Conservation (phyloP, 1,140 invertebrate species). For the Rhopalosiphum padi region DNA sequence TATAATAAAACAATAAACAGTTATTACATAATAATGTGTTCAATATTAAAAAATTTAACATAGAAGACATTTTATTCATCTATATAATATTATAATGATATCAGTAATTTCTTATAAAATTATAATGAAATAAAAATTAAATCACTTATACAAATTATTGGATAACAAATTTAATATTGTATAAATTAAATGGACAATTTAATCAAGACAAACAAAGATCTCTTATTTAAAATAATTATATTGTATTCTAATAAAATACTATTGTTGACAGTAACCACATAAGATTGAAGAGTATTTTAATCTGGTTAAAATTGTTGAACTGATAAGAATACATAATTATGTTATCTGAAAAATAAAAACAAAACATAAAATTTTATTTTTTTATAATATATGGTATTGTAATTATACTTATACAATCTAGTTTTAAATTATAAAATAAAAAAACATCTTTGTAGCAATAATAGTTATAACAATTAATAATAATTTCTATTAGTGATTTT, state of each 20-base stretch:
- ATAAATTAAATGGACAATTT: not conserved
- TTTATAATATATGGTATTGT: not conserved
- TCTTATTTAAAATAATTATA: not conserved
- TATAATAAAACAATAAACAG: not conserved
- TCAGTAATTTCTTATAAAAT: conserved; percentile 1
- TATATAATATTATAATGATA: not conserved
- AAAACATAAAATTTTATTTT: not conserved
- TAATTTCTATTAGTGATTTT: not conserved
- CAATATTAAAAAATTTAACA: not conserved
- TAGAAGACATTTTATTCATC: conserved; percentile 32
- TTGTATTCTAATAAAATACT: not conserved
- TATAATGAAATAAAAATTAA: conserved; percentile 14
- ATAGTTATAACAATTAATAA: not conserved
- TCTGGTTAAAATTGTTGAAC: not conserved
- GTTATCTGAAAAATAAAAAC: conserved; percentile 31
- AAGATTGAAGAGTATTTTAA: not conserved
- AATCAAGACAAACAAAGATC: not conserved
- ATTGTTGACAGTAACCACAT: not conserved
- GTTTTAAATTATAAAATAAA: not conserved
- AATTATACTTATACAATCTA: not conserved
- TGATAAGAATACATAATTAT: conserved; percentile 30
- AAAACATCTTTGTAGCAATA: not conserved
- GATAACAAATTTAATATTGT: not conserved
- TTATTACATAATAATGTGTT: not conserved
- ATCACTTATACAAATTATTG: not conserved